Conservation (phyloP, 2,113 vertebrate genomes). For the Austrofundulus limnaeus region DNA sequence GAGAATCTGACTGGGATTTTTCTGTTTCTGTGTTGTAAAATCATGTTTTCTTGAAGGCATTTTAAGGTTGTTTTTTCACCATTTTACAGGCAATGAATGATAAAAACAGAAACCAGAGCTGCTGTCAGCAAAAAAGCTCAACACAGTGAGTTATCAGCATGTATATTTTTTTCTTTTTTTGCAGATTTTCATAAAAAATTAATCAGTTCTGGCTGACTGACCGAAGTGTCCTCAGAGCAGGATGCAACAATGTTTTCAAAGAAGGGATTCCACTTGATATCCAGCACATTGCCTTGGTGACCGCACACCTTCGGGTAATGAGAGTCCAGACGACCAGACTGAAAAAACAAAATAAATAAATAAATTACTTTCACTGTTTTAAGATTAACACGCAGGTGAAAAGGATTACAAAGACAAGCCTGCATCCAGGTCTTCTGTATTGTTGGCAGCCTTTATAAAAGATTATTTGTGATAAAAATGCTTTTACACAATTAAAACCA, state of each 20-base stretch:
- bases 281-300: conserved; percentile 95
- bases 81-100: too few relatives aligned
- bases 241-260: conserved; percentile 96
- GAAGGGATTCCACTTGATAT: conserved; percentile 99
- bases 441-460: too few relatives aligned
- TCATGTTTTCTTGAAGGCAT: background rate
- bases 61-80: too few relatives aligned
- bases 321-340: conserved; percentile 89
- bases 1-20: background rate
- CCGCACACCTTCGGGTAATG: conserved; percentile 95
- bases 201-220: conserved; percentile 72
- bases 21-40: background rate
- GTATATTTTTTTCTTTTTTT: background rate
- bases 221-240: conserved; percentile 95
- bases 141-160: background rate
- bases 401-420: too few relatives aligned
- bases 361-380: too few relatives aligned
- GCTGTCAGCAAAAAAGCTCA: conserved; percentile 6
- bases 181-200: background rate
- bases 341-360: conserved; percentile 30
- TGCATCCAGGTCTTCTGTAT: too few relatives aligned
- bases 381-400: too few relatives aligned
- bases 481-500: too few relatives aligned
- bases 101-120: background rate
- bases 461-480: too few relatives aligned